Evolutionary conservation across 2,888 invertebrate genomes (phyloP).

Genomic region (Hemistola chrysoprasaria): DNA sequence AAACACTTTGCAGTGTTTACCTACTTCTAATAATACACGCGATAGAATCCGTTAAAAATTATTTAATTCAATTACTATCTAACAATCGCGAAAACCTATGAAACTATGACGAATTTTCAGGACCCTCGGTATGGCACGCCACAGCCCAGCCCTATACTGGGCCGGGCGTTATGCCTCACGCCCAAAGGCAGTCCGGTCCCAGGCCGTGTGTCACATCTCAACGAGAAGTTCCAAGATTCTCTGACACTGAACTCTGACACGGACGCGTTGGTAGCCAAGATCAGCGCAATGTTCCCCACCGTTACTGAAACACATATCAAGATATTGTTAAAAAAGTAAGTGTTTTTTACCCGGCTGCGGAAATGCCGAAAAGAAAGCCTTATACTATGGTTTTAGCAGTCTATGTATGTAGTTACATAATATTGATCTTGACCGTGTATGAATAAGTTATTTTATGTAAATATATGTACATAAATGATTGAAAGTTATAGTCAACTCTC

Average conservation of each 20-base stretch:
- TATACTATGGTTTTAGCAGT: too few relatives aligned
- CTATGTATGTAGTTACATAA: too few relatives aligned
- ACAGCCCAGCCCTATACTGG: constrained; percentile 69
- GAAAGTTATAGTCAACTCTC: too few relatives aligned
- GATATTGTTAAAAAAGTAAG: constrained; percentile 94
- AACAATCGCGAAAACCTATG: too few relatives aligned
- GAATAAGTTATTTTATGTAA: constrained; percentile 38
- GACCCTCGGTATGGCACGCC: constrained; percentile 66
- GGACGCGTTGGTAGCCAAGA: constrained; percentile 89
- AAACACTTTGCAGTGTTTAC: too few relatives aligned
- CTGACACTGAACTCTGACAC: constrained; percentile 84
- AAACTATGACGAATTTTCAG: constrained; percentile 42
- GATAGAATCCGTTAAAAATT: too few relatives aligned
- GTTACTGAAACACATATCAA: constrained; percentile 94
- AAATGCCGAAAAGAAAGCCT: too few relatives aligned
- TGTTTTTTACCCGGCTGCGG: too few relatives aligned
- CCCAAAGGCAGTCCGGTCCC: constrained; percentile 75
- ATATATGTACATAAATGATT: constrained; percentile 9
- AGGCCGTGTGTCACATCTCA: constrained; percentile 72
- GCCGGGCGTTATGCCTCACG: constrained; percentile 72
- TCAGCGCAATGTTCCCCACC: constrained; percentile 94
- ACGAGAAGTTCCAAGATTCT: constrained; percentile 83
- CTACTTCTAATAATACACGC: too few relatives aligned
- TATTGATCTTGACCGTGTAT: neutral
- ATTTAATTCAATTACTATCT: too few relatives aligned